These are phyloP conservation scores for Apamea crenata DNA, from an alignment of 2,888 invertebrate genomes.

Conservation along the genomic window DNA sequence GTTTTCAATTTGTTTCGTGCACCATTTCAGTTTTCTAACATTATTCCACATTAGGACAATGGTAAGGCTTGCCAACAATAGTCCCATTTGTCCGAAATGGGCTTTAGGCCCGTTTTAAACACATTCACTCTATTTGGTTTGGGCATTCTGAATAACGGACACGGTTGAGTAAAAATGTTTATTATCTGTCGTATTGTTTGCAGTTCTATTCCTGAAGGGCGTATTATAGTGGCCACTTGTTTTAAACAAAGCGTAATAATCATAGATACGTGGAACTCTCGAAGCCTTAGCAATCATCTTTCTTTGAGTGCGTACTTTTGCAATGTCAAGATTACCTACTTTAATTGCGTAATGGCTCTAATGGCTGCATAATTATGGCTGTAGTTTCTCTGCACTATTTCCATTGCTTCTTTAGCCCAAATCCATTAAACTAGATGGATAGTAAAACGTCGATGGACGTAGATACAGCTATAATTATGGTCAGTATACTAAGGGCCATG, in stretches of 20 bases:
- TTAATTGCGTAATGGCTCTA: constrained; percentile 28
- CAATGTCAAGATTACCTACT: constrained; percentile 47
- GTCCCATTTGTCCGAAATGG: constrained; percentile 39
- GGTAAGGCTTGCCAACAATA: constrained; percentile 41
- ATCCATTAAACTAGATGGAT: constrained; percentile 15
- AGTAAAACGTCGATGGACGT: constrained; percentile 7
- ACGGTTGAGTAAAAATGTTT: constrained; percentile 48
- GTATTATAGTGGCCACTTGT: constrained; percentile 25
- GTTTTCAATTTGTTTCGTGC: constrained; percentile 16
- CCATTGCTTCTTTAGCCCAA: constrained; percentile 9
- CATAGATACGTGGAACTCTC: constrained; percentile 14
- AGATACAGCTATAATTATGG: constrained; percentile 3
- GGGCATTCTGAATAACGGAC: constrained; percentile 42
- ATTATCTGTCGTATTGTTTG: constrained; percentile 39
- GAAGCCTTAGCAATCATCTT: constrained; percentile 26
- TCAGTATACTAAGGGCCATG: constrained; percentile 13
- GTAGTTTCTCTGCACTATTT: constrained; percentile 17
- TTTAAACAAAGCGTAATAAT: constrained; percentile 35
- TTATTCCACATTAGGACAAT: constrained; percentile 36
- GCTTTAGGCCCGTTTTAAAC: constrained; percentile 14
- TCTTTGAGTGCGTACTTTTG: constrained; percentile 26
- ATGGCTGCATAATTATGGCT: too few relatives aligned
- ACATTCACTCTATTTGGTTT: constrained; percentile 33
- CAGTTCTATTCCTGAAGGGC: constrained; percentile 18
- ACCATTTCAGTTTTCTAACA: constrained; percentile 21